Evolutionary conservation across 2,113 vertebrate species (phyloP), one percentile per base, ranked within the genome.

Genomic region (Petroica traversi): DNA sequence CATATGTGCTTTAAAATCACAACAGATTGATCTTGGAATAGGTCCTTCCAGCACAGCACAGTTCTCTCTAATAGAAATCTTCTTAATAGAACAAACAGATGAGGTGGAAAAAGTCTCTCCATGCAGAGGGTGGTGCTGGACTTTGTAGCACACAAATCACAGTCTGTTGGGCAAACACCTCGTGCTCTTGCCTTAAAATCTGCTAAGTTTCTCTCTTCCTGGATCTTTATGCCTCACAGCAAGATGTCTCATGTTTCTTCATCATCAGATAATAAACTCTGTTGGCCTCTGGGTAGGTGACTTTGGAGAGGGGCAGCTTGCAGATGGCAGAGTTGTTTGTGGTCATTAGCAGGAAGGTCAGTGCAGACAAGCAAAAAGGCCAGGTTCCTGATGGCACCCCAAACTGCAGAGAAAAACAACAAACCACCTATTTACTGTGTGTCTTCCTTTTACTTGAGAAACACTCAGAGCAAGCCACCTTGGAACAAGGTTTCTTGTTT

Each of bases 241-340:
- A 95, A 58, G 88, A 90, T 89, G 36, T 94, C 63, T 31, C 49
- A 45, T 40, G 81, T 54, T 74, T 97, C 85, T 88, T 98, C 71
- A 76, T 71, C 49, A 92, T 94, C 31, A 98, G 81, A 69, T 98
- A 99, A 92, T 98, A 98, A 57, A 87, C 68, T 67, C 99, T 96
- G 77, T 99, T 99, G 96, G 98, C 99, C 96, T 99, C 99, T 0
- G 99, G 99, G 84, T 99, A 99, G 31, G 97, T 98, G 93, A 99
- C 99, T 96, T 99, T 98, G 94, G 98, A 98, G 71, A 99, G 98
- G 0, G 99, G 99, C 40, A 99, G 95, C 96, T 98, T 99, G 97
- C 98, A 98, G 92, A 99, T 98, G 43, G 69, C 97, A 0, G 98
- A 94, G 43, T 97, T 97, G 68, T 98, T 99, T 18, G 98, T 99